Percentiles rank a stretch among this genome's conserved stretches.
Conservation (phyloP, 2,113 vertebrate species). For the Irena cyanogastra region DNA sequence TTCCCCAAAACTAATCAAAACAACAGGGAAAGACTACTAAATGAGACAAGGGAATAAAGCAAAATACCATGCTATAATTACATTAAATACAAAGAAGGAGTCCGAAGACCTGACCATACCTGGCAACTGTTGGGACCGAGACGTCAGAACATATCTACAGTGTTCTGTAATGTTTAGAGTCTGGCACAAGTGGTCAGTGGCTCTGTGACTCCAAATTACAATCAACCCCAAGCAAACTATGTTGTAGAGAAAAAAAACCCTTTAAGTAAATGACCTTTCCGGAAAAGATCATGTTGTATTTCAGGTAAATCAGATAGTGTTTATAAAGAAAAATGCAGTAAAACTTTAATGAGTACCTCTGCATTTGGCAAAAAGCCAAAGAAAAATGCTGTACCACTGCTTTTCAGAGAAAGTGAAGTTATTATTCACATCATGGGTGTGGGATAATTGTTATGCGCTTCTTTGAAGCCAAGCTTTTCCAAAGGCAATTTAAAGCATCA, state of each 20-base stretch:
- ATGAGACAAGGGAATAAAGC: background rate
- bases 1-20: background rate
- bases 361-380: background rate
- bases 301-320: background rate
- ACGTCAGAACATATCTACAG: background rate
- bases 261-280: background rate
- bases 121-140: background rate
- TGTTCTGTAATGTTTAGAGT: background rate
- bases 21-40: background rate
- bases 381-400: background rate
- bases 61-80: background rate
- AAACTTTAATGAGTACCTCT: conserved; percentile 1
- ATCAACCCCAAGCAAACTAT: background rate
- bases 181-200: background rate
- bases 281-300: background rate
- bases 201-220: background rate
- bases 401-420: conserved; percentile 32
- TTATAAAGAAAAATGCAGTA: background rate
- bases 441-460: background rate
- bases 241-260: rapidly evolving
- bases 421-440: conserved; percentile 21
- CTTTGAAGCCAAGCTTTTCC: conserved; percentile 30
- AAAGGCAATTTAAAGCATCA: conserved; percentile 3
- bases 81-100: background rate
- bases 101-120: background rate